Percentiles rank a stretch among this genome's conserved stretches.
phyloP scores from a whole-genome alignment of 2,797 vertebrate genomes.

The Pseudotriccus pelzelni region DNA sequence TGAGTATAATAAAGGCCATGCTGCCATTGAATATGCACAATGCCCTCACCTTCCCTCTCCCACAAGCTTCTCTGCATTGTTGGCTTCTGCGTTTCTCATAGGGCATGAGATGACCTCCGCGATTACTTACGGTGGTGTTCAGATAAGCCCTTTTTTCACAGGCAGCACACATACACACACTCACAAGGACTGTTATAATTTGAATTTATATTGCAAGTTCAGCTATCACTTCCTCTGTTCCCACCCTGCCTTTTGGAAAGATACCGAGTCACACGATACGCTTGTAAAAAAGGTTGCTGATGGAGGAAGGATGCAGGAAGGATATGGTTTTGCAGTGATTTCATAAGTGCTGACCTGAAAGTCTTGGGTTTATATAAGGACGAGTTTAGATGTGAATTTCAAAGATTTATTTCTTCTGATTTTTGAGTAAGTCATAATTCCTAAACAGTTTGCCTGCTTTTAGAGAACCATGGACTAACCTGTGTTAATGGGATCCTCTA shows the following conservation, averaged over 20 bases:
- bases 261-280: constrained; percentile 36
- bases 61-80: constrained; percentile 10
- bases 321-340: constrained; percentile 53
- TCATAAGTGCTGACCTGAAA: constrained; percentile 2
- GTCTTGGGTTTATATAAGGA: constrained; percentile 15
- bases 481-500: not conserved
- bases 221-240: constrained; percentile 53
- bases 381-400: constrained; percentile 1
- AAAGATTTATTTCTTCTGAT: not conserved
- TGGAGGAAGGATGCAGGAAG: constrained; percentile 67
- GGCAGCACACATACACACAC: not conserved
- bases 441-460: not conserved
- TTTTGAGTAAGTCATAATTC: not conserved
- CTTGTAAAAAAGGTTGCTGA: constrained; percentile 40
- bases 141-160: constrained; percentile 45
- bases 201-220: constrained; percentile 51
- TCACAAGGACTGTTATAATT: constrained; percentile 37
- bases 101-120: not conserved
- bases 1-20: not conserved
- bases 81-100: not conserved
- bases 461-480: not conserved
- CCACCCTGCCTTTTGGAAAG: constrained; percentile 60
- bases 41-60: constrained; percentile 22
- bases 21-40: constrained; percentile 19
- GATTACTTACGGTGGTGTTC: constrained; percentile 16